phyloP scores from a whole-genome alignment of 2,113 vertebrate genomes.

The Cottus gobio region DNA sequence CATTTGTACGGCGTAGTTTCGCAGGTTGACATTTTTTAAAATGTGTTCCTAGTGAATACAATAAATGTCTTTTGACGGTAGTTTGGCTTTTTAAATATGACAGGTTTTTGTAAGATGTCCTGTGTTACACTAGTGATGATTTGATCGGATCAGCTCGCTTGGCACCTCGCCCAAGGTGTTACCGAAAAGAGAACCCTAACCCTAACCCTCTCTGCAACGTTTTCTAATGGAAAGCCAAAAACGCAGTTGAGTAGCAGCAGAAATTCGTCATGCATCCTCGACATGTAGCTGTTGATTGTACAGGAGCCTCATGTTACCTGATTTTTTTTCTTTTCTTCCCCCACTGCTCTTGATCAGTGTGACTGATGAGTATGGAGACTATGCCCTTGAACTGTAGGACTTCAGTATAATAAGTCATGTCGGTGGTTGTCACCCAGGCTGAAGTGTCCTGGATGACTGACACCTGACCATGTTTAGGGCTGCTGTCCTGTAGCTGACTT shows the following conservation, averaged over 20 bases:
- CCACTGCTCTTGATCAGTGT: neutral
- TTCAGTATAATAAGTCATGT: neutral
- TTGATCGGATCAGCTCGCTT: neutral
- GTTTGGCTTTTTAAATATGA: neutral
- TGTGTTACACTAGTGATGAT: neutral
- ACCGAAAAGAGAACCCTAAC: neutral
- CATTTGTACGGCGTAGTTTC: neutral
- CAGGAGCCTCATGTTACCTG: neutral
- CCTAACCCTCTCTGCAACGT: neutral
- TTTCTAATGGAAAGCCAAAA: neutral
- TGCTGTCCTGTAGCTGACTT: neutral
- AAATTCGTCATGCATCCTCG: neutral
- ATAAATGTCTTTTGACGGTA: no score
- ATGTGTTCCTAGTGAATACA: no score
- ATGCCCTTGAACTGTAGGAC: constrained; percentile 9
- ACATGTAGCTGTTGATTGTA: neutral
- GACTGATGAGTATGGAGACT: neutral
- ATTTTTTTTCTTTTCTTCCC: neutral
- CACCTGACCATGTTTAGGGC: neutral
- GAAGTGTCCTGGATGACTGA: neutral
- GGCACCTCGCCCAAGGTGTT: neutral
- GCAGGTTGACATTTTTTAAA: neutral
- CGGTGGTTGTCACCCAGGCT: neutral
- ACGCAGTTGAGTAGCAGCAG: neutral
- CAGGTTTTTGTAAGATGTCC: neutral